Evolutionary conservation across 2,113 vertebrate genomes (phyloP), one percentile per base, ranked within the genome.

Genomic region (Burhinus oedicnemus): DNA sequence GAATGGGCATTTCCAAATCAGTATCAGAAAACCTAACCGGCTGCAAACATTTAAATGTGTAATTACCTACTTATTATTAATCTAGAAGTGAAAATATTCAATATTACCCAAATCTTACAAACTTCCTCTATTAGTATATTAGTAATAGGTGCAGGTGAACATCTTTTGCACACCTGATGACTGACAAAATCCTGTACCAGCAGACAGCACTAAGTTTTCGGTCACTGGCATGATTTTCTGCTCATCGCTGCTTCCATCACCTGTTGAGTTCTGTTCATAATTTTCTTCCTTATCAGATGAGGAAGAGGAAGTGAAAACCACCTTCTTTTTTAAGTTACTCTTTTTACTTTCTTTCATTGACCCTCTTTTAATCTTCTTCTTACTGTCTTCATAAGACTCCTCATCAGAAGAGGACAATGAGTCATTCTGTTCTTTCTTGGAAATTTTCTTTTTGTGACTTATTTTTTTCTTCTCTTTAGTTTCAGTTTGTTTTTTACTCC

Each of bases 151-250:
- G 51, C 34, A 94, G 15, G 75, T 30, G 29, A 87, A 77, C 55
- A 96, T 68, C 68, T 95, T 87, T 96, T 96, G 94, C 98, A 97
- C 98, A 99, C 99, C 99, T 98, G 99, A 99, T 79, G 99, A 99
- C 83, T 99, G 99, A 97, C 98, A 99, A 98, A 99, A 99, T 93
- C 98, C 97, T 71, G 97, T 89, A 65, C 97, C 96, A 65, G 98
- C 95, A 66, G 98, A 97, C 34, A 98, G 83, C 51, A 98, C 76
- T 64, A 98, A 97, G 92, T 98, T 99, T 79, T 99, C 99, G 15
- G 98, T 98, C 78, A 99, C 98, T 3, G 99, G 99, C 85, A 99
- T 99, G 87, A 99, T 99, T 98, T 99, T 99, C 97, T 99, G 99
- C 79, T 99, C 98, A 42, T 99, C 99, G 4, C 97, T 98, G 80